Evolutionary conservation across 1,140 invertebrate species (phyloP).

Genomic region (Laupala kohalensis): DNA sequence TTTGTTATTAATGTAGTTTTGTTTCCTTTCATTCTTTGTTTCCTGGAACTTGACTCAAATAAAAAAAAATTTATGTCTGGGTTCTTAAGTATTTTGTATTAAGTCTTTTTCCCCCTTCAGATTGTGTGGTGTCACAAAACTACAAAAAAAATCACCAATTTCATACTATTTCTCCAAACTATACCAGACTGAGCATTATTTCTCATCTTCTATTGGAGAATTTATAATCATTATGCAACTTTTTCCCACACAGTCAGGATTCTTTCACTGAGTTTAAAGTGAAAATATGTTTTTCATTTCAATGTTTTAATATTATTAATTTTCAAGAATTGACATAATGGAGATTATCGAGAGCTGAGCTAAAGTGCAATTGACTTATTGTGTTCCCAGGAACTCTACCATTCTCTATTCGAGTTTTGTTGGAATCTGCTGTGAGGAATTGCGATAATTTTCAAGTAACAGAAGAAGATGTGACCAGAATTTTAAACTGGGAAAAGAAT

Average conservation of each 20-base stretch:
- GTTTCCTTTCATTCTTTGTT: no score
- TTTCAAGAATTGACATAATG: neutral
- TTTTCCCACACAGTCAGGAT: neutral
- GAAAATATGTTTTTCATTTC: neutral
- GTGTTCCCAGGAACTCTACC: conserved; percentile 59
- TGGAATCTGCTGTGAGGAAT: conserved; percentile 91
- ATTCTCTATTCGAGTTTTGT: conserved; percentile 80
- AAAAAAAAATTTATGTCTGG: no score
- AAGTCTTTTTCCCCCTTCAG: no score
- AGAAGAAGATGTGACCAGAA: conserved; percentile 75
- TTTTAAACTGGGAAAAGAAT: conserved; percentile 79
- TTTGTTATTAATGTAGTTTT: no score
- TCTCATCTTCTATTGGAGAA: neutral
- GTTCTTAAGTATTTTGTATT: no score
- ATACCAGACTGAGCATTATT: no score
- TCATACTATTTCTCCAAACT: no score
- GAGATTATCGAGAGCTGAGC: no score
- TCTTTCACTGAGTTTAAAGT: neutral
- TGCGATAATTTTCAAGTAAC: conserved; percentile 90
- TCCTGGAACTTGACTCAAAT: no score
- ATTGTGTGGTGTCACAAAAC: no score
- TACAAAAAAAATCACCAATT: no score
- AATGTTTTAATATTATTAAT: neutral
- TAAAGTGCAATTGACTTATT: neutral
- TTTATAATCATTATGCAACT: neutral